Conservation (phyloP, 2,888 invertebrate genomes). For the Drosophila antonietae region DNA sequence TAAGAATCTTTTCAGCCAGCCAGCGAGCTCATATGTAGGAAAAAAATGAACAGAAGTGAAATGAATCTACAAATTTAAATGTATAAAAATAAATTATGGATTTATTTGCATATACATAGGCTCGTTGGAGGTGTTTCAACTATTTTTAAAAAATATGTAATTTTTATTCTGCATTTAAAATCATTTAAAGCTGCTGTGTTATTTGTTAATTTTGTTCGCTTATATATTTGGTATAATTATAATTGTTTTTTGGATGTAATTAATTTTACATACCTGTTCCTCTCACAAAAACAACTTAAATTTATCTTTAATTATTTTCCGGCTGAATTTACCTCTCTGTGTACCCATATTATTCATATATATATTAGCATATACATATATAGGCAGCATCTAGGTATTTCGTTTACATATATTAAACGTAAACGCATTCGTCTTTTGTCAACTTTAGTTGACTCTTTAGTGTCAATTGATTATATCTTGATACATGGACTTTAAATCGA, state of each 20-base stretch:
- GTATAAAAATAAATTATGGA: not conserved
- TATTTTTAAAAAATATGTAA: no score
- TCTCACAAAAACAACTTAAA: not conserved
- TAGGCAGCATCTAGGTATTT: not conserved
- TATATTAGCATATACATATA: not conserved
- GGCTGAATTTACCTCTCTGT: not conserved
- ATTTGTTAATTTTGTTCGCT: not conserved
- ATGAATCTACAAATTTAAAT: constrained; percentile 9
- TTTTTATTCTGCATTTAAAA: not conserved
- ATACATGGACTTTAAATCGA: constrained; percentile 10
- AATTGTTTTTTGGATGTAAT: not conserved
- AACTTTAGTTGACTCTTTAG: not conserved
- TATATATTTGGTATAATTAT: not conserved
- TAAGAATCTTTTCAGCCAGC: constrained; percentile 30
- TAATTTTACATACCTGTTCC: not conserved
- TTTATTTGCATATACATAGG: not conserved
- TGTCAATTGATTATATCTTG: not conserved
- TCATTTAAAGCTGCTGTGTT: no score
- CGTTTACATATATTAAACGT: not conserved
- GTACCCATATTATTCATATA: not conserved
- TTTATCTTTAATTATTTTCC: not conserved
- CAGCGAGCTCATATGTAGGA: constrained; percentile 5
- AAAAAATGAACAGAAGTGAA: constrained; percentile 7
- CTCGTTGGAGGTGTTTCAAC: no score
- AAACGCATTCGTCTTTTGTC: not conserved